Evolutionary conservation across 2,797 vertebrate species (phyloP).

Genomic region (Thaleichthys pacificus): DNA sequence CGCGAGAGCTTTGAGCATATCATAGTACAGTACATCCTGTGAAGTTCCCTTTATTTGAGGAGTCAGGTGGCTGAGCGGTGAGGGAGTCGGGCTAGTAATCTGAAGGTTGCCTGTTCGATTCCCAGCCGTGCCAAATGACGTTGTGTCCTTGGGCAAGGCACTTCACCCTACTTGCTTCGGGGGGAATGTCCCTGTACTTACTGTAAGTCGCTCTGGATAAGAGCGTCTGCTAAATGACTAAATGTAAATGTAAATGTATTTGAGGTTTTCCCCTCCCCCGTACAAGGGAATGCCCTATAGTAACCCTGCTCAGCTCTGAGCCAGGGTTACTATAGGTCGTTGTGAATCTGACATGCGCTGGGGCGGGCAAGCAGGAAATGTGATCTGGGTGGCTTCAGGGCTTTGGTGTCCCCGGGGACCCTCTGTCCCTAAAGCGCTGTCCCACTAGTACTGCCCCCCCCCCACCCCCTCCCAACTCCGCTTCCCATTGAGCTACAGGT

Average conservation of each 20-base stretch:
- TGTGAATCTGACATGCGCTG: conserved; percentile 55
- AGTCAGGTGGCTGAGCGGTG: too few species aligned
- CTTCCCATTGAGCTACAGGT: too few species aligned
- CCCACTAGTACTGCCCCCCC: background rate
- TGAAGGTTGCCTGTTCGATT: too few species aligned
- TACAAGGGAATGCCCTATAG: conserved; percentile 77
- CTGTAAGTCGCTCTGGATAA: too few species aligned
- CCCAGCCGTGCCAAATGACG: too few species aligned
- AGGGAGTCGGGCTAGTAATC: too few species aligned
- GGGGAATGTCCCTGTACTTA: too few species aligned
- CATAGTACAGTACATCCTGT: conserved; percentile 7
- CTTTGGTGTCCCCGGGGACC: conserved; percentile 25
- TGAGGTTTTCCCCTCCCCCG: conserved; percentile 6
- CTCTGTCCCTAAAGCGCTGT: background rate
- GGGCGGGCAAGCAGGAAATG: conserved; percentile 72
- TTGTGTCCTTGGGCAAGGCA: too few species aligned
- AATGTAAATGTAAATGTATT: too few species aligned
- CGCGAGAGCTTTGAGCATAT: too few species aligned
- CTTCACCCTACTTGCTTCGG: too few species aligned
- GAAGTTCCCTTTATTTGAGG: conserved; percentile 35
- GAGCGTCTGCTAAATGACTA: too few species aligned
- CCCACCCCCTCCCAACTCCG: background rate
- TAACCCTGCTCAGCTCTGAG: conserved; percentile 78
- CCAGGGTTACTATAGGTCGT: conserved; percentile 89
- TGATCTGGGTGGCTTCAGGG: conserved; percentile 56